These are phyloP conservation scores for Blennius ocellaris DNA, from an alignment of 2,113 vertebrate species.

Conservation along the genomic window DNA sequence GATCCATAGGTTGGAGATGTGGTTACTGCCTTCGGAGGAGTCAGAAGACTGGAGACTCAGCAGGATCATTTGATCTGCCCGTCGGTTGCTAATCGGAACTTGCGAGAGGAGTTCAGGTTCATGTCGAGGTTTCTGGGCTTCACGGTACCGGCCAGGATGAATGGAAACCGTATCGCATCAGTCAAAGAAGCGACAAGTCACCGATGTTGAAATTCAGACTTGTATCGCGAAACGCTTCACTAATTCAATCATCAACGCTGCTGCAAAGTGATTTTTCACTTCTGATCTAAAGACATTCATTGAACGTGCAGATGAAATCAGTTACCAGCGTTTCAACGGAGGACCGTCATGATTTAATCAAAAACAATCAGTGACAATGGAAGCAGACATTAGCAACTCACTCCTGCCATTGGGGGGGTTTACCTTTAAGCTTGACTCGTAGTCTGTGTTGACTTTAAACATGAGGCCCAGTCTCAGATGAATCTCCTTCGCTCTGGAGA, in stretches of 20 bases:
- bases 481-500: slow-evolving; percentile 98
- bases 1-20: slow-evolving; percentile 32
- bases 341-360: too few relatives aligned
- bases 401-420: not conserved
- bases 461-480: slow-evolving; percentile 98
- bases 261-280: too few relatives aligned
- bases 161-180: slow-evolving; percentile 3
- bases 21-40: slow-evolving; percentile 32
- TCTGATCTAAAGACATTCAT: too few relatives aligned
- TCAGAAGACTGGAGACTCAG: slow-evolving; percentile 32
- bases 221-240: not conserved
- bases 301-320: too few relatives aligned
- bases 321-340: too few relatives aligned
- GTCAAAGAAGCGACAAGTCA: not conserved
- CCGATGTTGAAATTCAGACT: too few relatives aligned
- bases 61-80: slow-evolving; percentile 33
- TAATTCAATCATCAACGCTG: too few relatives aligned
- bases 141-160: not conserved
- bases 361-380: not conserved
- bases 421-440: slow-evolving; percentile 99
- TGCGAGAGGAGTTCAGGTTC: too few relatives aligned
- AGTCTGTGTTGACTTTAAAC: slow-evolving; percentile 99
- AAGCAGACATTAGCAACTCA: too few relatives aligned
- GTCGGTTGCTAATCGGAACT: slow-evolving; percentile 29
- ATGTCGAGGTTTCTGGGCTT: not conserved